Evolutionary conservation across 2,888 invertebrate genomes (phyloP).

Genomic region (Agrotis puta): DNA sequence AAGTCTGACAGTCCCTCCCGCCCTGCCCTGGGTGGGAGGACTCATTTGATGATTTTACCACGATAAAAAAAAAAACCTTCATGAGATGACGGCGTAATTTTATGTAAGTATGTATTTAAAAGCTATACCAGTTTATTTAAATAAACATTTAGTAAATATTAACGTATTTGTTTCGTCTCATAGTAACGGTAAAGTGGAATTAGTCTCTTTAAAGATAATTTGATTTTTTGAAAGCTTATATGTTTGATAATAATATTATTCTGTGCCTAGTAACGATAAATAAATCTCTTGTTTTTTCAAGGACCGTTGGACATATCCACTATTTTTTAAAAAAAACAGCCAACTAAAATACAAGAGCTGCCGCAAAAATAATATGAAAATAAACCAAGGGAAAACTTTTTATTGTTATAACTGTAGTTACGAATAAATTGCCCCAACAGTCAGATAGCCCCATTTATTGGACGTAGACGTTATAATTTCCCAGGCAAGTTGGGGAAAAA

Average conservation of each 20-base stretch:
- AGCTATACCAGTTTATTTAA: no score
- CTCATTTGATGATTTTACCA: no score
- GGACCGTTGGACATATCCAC: neutral
- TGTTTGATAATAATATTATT: neutral
- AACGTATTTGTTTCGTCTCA: no score
- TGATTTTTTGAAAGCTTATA: neutral
- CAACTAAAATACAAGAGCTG: slow-evolving; percentile 19
- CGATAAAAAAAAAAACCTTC: no score
- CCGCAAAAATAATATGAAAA: slow-evolving; percentile 47
- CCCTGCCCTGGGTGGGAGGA: no score
- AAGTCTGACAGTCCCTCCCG: no score
- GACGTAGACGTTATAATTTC: slow-evolving; percentile 66
- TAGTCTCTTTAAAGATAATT: neutral
- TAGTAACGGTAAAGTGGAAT: neutral
- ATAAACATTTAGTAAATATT: no score
- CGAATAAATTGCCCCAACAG: slow-evolving; percentile 52
- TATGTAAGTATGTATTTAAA: no score
- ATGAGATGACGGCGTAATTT: no score
- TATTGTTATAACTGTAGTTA: slow-evolving; percentile 57
- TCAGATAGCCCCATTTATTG: slow-evolving; percentile 61
- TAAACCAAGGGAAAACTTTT: slow-evolving; percentile 57
- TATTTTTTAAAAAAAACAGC: slow-evolving; percentile 27
- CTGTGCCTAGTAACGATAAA: no score
- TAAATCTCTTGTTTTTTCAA: neutral
- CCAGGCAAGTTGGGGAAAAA: slow-evolving; percentile 66